Conservation (phyloP, 2,113 vertebrate species). For the Gulo gulo region DNA sequence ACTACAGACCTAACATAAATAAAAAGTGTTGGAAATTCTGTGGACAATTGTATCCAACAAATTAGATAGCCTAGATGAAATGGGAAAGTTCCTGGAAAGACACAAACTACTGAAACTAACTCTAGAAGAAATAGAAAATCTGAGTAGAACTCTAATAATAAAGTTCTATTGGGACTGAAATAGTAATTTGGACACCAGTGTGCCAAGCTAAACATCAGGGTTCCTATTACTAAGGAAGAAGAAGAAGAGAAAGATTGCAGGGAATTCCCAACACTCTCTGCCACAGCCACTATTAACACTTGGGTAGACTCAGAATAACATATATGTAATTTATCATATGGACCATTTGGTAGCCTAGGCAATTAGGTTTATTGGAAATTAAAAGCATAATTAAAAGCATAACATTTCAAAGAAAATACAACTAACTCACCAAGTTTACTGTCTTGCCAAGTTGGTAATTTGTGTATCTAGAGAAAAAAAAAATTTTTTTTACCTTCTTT, state of each 20-base stretch:
- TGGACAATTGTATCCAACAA: not conserved
- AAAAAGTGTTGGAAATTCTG: not conserved
- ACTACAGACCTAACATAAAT: not conserved
- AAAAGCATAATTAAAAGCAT: not conserved
- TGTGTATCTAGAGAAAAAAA: not conserved
- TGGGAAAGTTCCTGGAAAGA: not conserved
- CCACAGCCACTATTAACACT: not conserved
- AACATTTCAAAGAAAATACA: not conserved
- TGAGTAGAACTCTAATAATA: not conserved
- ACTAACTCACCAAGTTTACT: not conserved
- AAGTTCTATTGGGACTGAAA: not conserved
- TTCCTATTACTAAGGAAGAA: not conserved
- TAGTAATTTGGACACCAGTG: not conserved
- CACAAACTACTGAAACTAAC: no score
- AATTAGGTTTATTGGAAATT: not conserved
- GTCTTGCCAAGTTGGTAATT: not conserved
- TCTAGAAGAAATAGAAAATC: not conserved
- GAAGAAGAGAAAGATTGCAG: not conserved
- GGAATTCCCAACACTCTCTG: not conserved
- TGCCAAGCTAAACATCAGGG: not conserved
- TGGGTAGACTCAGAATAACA: not conserved
- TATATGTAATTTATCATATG: not conserved
- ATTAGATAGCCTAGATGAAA: not conserved
- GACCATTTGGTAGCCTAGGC: not conserved
- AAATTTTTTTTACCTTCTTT: not conserved